These are phyloP conservation scores for Charadrius vociferus DNA, from an alignment of 2,113 vertebrate species.

Conservation along the genomic window DNA sequence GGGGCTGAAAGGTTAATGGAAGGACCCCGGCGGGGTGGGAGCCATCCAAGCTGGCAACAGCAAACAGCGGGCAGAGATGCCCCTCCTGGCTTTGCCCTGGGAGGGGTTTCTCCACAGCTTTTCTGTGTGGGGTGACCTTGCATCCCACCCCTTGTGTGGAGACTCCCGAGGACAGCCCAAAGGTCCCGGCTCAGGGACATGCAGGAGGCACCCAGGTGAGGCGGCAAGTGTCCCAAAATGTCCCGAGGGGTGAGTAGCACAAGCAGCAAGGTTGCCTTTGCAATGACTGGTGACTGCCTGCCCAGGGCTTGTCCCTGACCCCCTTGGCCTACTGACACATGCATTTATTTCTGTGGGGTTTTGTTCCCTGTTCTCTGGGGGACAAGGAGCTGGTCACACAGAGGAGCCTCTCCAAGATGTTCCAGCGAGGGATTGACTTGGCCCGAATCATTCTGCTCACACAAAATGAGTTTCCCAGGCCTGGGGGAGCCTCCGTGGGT, in stretches of 20 bases:
- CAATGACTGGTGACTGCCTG: neutral
- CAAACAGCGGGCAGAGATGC: neutral
- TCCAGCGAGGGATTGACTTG: neutral
- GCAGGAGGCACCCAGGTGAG: neutral
- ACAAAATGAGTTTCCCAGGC: neutral
- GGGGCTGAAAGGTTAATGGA: neutral
- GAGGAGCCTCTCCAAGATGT: neutral
- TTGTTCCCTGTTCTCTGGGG: neutral
- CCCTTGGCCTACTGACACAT: neutral
- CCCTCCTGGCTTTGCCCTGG: neutral
- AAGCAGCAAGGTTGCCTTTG: neutral
- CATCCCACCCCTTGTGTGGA: neutral
- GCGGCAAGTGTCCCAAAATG: neutral
- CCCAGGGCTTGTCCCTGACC: neutral
- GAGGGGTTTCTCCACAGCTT: neutral
- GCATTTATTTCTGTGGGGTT: neutral
- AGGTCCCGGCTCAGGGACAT: neutral
- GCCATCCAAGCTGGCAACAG: neutral
- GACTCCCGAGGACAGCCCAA: rapidly evolving
- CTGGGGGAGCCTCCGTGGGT: rapidly evolving
- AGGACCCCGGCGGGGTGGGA: neutral
- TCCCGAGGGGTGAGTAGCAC: neutral
- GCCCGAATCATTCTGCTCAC: neutral
- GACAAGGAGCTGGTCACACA: neutral
- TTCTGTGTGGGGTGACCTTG: neutral